These are phyloP conservation scores for Calcarius lapponicus DNA, from an alignment of 2,797 vertebrate genomes.

Conservation along the genomic window DNA sequence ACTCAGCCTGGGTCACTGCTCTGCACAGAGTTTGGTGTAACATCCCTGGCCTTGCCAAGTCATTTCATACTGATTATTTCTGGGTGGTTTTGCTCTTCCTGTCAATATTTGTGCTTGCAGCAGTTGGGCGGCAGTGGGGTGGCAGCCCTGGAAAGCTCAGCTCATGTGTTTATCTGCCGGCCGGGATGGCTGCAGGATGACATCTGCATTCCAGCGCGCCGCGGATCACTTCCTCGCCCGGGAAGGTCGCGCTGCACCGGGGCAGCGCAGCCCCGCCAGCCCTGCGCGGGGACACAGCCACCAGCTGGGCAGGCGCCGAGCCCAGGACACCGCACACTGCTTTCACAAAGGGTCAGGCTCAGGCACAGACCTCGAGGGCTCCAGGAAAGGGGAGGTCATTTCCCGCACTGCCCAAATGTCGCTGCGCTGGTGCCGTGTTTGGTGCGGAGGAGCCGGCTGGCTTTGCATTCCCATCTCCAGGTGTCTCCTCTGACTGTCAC, in stretches of 20 bases:
- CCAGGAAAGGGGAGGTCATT: neutral
- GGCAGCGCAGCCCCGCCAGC: neutral
- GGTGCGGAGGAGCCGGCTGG: neutral
- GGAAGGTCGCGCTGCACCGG: neutral
- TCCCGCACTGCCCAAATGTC: neutral
- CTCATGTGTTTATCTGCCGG: slow-evolving; percentile 50
- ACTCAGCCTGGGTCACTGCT: neutral
- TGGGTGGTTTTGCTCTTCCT: slow-evolving; percentile 37
- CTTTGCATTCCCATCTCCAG: neutral
- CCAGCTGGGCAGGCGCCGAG: slow-evolving; percentile 3
- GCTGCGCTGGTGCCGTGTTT: rapidly evolving
- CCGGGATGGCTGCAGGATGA: slow-evolving; percentile 53
- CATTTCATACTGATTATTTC: neutral
- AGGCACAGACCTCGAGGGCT: neutral
- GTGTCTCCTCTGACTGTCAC: neutral
- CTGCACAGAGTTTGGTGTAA: rapidly evolving
- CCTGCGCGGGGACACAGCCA: neutral
- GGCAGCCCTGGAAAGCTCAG: slow-evolving; percentile 44
- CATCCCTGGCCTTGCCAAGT: neutral
- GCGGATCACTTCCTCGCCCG: slow-evolving; percentile 30
- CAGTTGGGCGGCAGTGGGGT: neutral
- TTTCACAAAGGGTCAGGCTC: neutral
- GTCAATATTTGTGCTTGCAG: slow-evolving; percentile 58
- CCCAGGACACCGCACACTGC: rapidly evolving
- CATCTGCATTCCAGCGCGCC: slow-evolving; percentile 18